A percentile compares a stretch with the other conserved stretches of the same genome.
phyloP scores from a whole-genome alignment of 2,888 invertebrate genomes.

The Himalopsyche anomala region DNA sequence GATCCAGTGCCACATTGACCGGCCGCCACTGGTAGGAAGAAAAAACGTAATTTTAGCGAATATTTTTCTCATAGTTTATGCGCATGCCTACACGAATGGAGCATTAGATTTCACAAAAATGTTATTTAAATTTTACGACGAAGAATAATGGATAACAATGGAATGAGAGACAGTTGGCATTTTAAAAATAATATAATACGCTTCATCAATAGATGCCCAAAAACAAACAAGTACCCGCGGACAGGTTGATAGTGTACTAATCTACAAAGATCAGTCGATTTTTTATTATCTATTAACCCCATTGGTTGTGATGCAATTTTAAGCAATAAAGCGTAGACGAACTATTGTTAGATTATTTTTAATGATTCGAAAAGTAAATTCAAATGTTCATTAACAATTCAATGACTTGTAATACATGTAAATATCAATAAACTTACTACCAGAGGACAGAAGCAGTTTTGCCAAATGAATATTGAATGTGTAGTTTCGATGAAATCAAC shows the following conservation, averaged over 20 bases:
- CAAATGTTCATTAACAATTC: too few relatives aligned
- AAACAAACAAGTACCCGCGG: neutral
- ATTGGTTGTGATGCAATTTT: neutral
- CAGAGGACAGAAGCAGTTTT: too few relatives aligned
- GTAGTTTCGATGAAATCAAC: too few relatives aligned
- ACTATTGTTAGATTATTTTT: too few relatives aligned
- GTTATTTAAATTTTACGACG: neutral
- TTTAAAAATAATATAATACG: neutral
- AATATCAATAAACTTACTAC: too few relatives aligned
- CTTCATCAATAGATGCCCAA: slow-evolving; percentile 15
- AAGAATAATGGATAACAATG: slow-evolving; percentile 26
- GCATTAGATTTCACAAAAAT: slow-evolving; percentile 15
- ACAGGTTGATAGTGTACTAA: neutral
- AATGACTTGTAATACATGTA: too few relatives aligned
- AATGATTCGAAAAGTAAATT: too few relatives aligned
- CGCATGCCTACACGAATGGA: neutral
- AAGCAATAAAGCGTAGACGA: neutral
- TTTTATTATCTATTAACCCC: slow-evolving; percentile 12
- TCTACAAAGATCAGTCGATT: slow-evolving; percentile 4
- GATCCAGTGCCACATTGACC: too few relatives aligned
- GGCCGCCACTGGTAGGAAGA: too few relatives aligned
- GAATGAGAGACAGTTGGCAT: slow-evolving; percentile 11
- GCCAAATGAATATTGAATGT: too few relatives aligned
- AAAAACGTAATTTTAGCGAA: too few relatives aligned
- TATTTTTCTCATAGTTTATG: neutral